These are phyloP conservation scores for Coecobrya sp. DNA, from an alignment of 2,888 invertebrate species.

Conservation along the genomic window DNA sequence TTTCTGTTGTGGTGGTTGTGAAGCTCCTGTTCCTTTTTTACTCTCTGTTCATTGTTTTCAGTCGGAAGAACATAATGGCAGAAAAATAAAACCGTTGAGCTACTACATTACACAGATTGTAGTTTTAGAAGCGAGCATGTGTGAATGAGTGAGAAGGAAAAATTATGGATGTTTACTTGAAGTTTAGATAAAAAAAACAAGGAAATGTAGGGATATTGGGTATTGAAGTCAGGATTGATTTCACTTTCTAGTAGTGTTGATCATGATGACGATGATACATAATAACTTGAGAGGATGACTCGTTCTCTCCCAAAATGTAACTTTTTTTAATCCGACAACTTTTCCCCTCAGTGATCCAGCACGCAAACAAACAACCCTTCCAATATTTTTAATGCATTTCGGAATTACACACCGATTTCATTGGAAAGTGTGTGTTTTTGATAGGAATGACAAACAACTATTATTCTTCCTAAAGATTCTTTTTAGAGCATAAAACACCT, in stretches of 20 bases:
- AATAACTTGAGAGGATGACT: slow-evolving; percentile 36
- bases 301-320: slow-evolving; percentile 46
- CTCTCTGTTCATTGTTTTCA: neutral
- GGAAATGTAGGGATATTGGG: neutral
- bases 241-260: slow-evolving; percentile 9
- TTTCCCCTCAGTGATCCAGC: slow-evolving; percentile 50
- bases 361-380: slow-evolving; percentile 57
- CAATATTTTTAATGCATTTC: slow-evolving; percentile 53
- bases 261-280: neutral
- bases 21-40: neutral
- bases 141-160: neutral
- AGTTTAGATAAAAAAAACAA: neutral
- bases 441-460: neutral
- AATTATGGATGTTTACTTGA: neutral
- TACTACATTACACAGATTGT: neutral
- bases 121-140: neutral
- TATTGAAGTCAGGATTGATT: neutral
- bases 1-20: slow-evolving; percentile 1
- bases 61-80: neutral
- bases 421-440: slow-evolving; percentile 20
- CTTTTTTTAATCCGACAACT: slow-evolving; percentile 53
- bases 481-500: neutral
- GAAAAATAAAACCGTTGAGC: neutral
- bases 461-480: neutral
- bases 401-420: slow-evolving; percentile 61